phyloP scores from a whole-genome alignment of 1,140 invertebrate genomes.

The Drosophila serrata region DNA sequence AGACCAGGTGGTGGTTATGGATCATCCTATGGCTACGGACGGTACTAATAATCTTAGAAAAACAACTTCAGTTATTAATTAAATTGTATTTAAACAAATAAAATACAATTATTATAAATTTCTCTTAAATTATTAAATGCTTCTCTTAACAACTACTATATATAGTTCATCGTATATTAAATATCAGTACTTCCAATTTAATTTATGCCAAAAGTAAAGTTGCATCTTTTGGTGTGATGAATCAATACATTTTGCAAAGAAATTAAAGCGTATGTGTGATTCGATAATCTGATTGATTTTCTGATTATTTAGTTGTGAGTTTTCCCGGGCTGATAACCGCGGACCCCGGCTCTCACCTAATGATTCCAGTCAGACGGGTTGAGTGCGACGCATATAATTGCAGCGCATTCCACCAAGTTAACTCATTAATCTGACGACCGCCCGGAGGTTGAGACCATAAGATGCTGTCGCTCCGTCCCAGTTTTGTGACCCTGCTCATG shows the following conservation, averaged over 20 bases:
- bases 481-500: constrained; percentile 2
- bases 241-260: background rate
- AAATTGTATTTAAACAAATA: constrained; percentile 6
- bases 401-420: constrained; percentile 9
- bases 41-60: constrained; percentile 25
- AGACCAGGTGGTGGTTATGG: constrained; percentile 43
- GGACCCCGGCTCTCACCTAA: constrained; percentile 45
- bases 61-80: background rate
- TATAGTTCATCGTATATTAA: background rate
- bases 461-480: constrained; percentile 8
- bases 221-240: background rate
- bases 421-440: constrained; percentile 44
- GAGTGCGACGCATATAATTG: constrained; percentile 34
- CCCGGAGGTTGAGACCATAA: constrained; percentile 33
- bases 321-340: constrained; percentile 66
- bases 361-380: constrained; percentile 65
- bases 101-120: constrained; percentile 7
- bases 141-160: no score
- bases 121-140: background rate
- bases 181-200: background rate
- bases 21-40: constrained; percentile 52
- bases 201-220: background rate
- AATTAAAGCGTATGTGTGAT: background rate
- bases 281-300: constrained; percentile 25
- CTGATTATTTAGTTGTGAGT: constrained; percentile 19